phyloP scores from a whole-genome alignment of 2,888 invertebrate genomes.

The Clistopyga incitator region DNA sequence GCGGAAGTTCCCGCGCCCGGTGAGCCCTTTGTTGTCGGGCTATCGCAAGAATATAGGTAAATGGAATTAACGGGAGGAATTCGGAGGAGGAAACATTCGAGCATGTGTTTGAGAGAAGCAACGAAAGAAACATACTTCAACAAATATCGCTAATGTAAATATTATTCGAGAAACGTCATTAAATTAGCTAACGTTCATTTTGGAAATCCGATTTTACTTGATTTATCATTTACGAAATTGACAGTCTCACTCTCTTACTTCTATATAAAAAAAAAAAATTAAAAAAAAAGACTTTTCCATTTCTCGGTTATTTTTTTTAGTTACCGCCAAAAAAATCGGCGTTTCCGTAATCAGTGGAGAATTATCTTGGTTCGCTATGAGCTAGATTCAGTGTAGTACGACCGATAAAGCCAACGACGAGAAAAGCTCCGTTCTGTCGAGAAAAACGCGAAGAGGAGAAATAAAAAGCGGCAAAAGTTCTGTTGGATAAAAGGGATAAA shows the following conservation, averaged over 20 bases:
- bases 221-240: too few relatives aligned
- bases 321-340: too few relatives aligned
- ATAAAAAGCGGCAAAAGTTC: not conserved
- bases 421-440: not conserved
- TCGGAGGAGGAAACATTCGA: slow-evolving; percentile 4
- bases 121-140: not conserved
- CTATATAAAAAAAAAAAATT: too few relatives aligned
- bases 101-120: not conserved
- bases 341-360: too few relatives aligned
- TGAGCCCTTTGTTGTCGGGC: slow-evolving; percentile 56
- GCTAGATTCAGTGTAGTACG: not conserved
- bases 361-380: not conserved
- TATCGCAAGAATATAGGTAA: slow-evolving; percentile 56
- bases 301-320: too few relatives aligned
- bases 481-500: not conserved
- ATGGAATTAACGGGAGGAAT: slow-evolving; percentile 63
- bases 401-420: not conserved
- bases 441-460: not conserved
- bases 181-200: too few relatives aligned
- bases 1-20: slow-evolving; percentile 28
- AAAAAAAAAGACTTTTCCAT: too few relatives aligned
- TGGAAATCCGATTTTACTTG: too few relatives aligned
- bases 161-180: too few relatives aligned
- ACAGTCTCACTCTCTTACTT: not conserved
- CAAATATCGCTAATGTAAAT: not conserved